Evolutionary conservation across 1,140 invertebrate species (phyloP), one percentile per base, ranked within the genome.

Genomic region (Tetramorium alpestre): DNA sequence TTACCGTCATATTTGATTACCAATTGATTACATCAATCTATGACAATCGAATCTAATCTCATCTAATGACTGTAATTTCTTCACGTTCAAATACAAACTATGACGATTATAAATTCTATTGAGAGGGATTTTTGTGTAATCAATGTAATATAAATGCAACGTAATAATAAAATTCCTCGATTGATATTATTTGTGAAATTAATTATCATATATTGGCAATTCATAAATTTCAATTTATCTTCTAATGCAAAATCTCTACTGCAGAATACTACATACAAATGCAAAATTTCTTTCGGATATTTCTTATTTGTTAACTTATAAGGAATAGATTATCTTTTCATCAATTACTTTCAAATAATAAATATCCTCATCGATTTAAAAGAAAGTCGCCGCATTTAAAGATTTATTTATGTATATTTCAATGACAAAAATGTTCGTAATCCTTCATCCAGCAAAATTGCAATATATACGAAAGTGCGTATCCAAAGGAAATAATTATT

Each of bases 31-130:
- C 33, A 25, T 51, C 77, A 41, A 80, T 16, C 22, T 41, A 28
- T 4, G 28, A 38, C 41, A 69, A 69, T 67, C 60, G 47, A 80
- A 54, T 80, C 22, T 11, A 67, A 67, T 69, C 28, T 80, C 28
- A 69, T 22, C 28, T 69, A 44, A 69, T 54, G n/a, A 54, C 64
- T 25, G 62, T 41, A 80, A 80, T 80, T 67, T 80, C n/a, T 62
- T 54, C 33, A 54, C 22, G n/a, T 8, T 69, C 62, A 38, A 78
- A 54, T 80, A 56, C 13, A n/a, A 33, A 33, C 13, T 8, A 33
- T 6, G 3, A 78, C 62, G 44, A 80, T 80, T 38, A 54, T 25
- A 54, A 80, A 0, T 33, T 80, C n/a, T 51, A 8, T 6, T 10
- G 2, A 47, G 5, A 44, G 5, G 13, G 11, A 47, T 11, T 64